Percentiles rank a stretch among this genome's conserved stretches.
phyloP scores from a whole-genome alignment of 2,888 invertebrate genomes.

The Drosophila macrospina region DNA sequence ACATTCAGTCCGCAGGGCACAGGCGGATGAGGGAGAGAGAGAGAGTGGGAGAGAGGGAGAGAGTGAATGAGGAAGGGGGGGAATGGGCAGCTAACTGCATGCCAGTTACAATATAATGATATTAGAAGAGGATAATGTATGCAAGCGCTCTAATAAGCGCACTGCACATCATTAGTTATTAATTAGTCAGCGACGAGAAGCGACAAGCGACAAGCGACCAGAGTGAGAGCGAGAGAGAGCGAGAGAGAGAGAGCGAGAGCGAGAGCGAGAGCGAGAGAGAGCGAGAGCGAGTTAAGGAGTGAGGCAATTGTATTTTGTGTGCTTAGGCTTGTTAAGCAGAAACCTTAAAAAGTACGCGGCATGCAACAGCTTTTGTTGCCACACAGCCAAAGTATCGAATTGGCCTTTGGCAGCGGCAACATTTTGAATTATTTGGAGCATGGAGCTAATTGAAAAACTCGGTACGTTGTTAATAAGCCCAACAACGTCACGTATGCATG shows the following conservation, averaged over 20 bases:
- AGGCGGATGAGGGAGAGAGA: neutral
- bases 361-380: constrained; percentile 53
- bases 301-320: neutral
- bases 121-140: constrained; percentile 72
- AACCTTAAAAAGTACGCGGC: constrained; percentile 25
- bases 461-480: constrained; percentile 26
- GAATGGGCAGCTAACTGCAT: constrained; percentile 10
- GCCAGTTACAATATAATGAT: constrained; percentile 62
- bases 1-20: constrained; percentile 7
- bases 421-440: constrained; percentile 61
- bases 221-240: neutral
- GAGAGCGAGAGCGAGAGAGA: no score
- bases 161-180: constrained; percentile 79
- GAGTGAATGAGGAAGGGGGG: neutral
- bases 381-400: constrained; percentile 44
- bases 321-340: neutral
- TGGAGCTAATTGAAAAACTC: constrained; percentile 71
- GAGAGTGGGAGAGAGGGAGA: neutral
- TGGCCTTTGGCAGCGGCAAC: constrained; percentile 32
- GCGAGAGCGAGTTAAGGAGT: neutral
- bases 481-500: constrained; percentile 37
- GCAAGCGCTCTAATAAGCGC: constrained; percentile 72
- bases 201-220: neutral
- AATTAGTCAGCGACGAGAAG: constrained; percentile 54
- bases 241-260: no score